Percentiles rank a stretch among this genome's conserved stretches.
Evolutionary conservation across 2,797 vertebrate species (phyloP).

Genomic region (Enteromius argenteus): DNA sequence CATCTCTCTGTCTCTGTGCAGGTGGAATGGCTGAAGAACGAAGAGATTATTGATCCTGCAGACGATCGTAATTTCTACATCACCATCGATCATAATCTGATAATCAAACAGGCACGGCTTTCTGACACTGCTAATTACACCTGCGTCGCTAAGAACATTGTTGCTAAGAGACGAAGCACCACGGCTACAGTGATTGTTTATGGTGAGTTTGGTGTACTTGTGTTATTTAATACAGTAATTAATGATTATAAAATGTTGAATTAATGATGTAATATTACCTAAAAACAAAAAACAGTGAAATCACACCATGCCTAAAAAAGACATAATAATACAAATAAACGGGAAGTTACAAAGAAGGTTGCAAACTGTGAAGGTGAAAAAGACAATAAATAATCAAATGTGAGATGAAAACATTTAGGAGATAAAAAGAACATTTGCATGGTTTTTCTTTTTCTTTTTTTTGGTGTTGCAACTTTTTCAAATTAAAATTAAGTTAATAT

Average conservation of each 20-base stretch:
- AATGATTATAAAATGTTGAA: neutral
- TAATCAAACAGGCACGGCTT: constrained; percentile 95
- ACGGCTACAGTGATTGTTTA: constrained; percentile 94
- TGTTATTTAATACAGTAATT: neutral
- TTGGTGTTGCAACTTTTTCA: neutral
- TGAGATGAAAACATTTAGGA: neutral
- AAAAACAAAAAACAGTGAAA: neutral
- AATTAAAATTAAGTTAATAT: neutral
- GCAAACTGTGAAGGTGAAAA: neutral
- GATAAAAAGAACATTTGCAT: too few relatives aligned
- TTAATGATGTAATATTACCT: neutral
- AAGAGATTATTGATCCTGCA: constrained; percentile 92
- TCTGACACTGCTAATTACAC: constrained; percentile 96
- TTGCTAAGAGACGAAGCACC: constrained; percentile 92
- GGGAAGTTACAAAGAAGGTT: neutral
- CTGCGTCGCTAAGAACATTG: constrained; percentile 95
- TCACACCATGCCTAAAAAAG: neutral
- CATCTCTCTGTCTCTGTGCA: constrained; percentile 58
- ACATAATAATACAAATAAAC: neutral
- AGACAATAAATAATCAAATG: neutral
- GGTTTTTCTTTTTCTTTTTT: too few relatives aligned
- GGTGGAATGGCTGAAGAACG: constrained; percentile 97
- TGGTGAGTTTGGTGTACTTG: constrained; percentile 76
- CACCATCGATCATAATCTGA: constrained; percentile 96
- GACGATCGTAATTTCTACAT: constrained; percentile 97